Evolutionary conservation across 2,888 invertebrate genomes (phyloP), one percentile per base, ranked within the genome.

Genomic region (Andrena marginata): DNA sequence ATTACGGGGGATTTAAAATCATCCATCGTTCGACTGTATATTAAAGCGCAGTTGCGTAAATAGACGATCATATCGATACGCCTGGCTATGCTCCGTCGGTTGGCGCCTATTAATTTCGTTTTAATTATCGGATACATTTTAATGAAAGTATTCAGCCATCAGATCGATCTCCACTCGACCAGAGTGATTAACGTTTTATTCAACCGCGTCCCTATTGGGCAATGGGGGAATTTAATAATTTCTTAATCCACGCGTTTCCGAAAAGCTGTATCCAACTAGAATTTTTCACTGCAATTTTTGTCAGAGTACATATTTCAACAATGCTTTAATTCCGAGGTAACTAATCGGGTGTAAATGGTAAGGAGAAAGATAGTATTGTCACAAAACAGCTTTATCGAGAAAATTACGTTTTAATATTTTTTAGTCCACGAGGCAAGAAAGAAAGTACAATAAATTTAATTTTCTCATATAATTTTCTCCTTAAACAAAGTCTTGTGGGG

Each of bases 61-160:
- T 77, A 60, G 10, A 23, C 48, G 1, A 10, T 64, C 33, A 63
- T 70, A 42, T 5, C 26, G 2, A 8, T 29, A 54, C 13, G 7
- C 60, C 7, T 13, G 23, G 2, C 13, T 51, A 60, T 26, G 8
- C 13, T 26, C 4, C 16, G 16, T 76, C 63, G 10, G 10, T 64
- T n/a, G 20, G 0, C 7, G 7, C 31, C 10, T 8, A 60, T 80
- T 70, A 42, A 77, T 65, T 13, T 20, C n/a, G 23, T 23, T 26
- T 67, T 60, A 76, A 80, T 77, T n/a, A 20, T 33, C 23, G 10
- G 59, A 59, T 69, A 42, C 23, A 67, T 62, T 63, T 68, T 67
- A 63, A 63, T 33, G 59, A 69, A 68, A 1, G n/a, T 13, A 48
- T 56, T 35, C 29, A 33, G 16, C 2, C 3, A 10, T 48, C 2